phyloP scores from a whole-genome alignment of 1,140 invertebrate species.

The Diachasmimorpha longicaudata region DNA sequence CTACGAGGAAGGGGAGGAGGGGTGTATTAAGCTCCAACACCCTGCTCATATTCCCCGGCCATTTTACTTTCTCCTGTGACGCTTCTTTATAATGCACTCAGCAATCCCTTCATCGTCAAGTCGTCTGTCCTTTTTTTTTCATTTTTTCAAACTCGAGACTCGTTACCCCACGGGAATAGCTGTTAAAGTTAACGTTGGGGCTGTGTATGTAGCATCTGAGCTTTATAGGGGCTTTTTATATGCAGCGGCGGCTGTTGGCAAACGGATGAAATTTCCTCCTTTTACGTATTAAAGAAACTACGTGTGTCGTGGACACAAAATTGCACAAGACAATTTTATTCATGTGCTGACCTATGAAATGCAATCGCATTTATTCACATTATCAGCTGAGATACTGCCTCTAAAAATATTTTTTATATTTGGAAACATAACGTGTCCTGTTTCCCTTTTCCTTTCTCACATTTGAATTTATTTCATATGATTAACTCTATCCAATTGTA shows the following conservation, averaged over 20 bases:
- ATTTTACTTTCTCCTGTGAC: neutral
- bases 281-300: neutral
- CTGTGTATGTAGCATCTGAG: conserved; percentile 2
- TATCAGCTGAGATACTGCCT: too few species aligned
- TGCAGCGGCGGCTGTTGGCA: conserved; percentile 6
- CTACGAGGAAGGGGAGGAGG: neutral
- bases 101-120: conserved; percentile 11
- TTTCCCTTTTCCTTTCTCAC: too few species aligned
- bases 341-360: too few species aligned
- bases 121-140: neutral
- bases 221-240: conserved; percentile 25
- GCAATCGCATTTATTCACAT: too few species aligned
- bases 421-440: too few species aligned
- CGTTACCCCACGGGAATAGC: conserved; percentile 11
- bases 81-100: conserved; percentile 12
- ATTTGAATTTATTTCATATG: too few species aligned
- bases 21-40: neutral
- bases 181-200: conserved; percentile 24
- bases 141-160: neutral
- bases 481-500: too few species aligned
- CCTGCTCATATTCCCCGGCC: neutral
- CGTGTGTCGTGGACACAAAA: too few species aligned
- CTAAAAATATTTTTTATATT: too few species aligned
- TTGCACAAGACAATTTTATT: too few species aligned
- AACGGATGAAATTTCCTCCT: neutral